phyloP scores from a whole-genome alignment of 1,140 invertebrate species.

The Pseudomyrmex sp. region DNA sequence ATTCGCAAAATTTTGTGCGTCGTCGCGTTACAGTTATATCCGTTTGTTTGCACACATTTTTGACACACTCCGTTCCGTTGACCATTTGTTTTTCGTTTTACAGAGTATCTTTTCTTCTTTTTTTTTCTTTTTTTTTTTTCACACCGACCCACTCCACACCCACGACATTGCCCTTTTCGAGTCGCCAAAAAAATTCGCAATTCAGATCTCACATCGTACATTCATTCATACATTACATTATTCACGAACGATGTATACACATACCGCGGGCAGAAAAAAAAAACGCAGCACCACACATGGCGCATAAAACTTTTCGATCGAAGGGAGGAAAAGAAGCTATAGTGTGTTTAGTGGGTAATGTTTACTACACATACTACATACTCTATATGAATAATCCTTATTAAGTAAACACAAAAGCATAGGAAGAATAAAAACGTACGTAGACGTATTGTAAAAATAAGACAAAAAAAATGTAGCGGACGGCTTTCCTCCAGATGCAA shows the following conservation, averaged over 20 bases:
- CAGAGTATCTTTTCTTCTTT: neutral
- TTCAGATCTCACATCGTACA: conserved; percentile 8
- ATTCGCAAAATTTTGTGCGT: conserved; percentile 48
- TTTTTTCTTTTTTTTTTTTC: conserved; percentile 20
- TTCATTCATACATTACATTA: too few relatives aligned
- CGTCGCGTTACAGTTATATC: conserved; percentile 51
- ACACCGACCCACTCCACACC: conserved; percentile 11
- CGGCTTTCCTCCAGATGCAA: conserved; percentile 79
- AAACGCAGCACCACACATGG: conserved; percentile 14
- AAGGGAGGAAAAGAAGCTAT: conserved; percentile 72
- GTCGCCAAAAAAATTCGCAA: conserved; percentile 55
- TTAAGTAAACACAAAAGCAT: conserved; percentile 83
- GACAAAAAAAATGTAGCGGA: conserved; percentile 76
- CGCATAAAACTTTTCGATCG: conserved; percentile 67
- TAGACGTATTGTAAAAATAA: conserved; percentile 79
- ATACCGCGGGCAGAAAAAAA: too few relatives aligned
- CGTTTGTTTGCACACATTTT: conserved; percentile 19
- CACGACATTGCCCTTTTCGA: conserved; percentile 52
- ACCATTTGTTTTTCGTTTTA: neutral
- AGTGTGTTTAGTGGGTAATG: conserved; percentile 84
- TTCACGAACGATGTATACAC: too few relatives aligned
- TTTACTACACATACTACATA: conserved; percentile 84
- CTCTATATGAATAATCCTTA: conserved; percentile 84
- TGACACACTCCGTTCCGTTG: conserved; percentile 37
- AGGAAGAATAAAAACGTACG: conserved; percentile 75